Percentiles rank a stretch among this genome's conserved stretches.
These are phyloP conservation scores for Dinomys branickii DNA, from an alignment of 2,113 vertebrate genomes.

Conservation along the genomic window DNA sequence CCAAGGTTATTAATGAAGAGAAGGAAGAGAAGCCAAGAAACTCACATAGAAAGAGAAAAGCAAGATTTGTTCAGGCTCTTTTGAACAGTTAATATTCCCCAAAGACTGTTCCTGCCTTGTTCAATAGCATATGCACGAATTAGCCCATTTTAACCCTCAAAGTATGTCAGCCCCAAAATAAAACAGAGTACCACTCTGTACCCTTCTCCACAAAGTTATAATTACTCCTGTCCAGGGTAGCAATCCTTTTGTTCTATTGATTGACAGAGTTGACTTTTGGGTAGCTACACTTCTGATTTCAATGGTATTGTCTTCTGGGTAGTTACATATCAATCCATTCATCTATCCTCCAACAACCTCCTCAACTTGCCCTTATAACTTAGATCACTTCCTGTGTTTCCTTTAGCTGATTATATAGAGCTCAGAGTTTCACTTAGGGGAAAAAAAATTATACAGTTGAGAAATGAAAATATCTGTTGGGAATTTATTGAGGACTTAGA, in stretches of 20 bases:
- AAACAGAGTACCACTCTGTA: neutral
- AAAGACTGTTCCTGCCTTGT: neutral
- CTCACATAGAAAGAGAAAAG: neutral
- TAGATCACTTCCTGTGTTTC: neutral
- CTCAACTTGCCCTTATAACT: neutral
- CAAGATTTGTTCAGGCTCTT: neutral
- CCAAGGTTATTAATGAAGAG: neutral
- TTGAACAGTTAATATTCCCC: neutral
- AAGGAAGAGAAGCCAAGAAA: neutral
- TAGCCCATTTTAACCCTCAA: neutral
- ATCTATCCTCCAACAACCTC: neutral
- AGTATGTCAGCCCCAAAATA: neutral
- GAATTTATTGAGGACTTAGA: slow-evolving; percentile 10
- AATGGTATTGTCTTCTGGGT: neutral
- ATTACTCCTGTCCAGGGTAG: neutral
- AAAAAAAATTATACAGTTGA: neutral
- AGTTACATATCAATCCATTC: neutral
- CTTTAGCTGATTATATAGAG: neutral
- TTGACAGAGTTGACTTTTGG: neutral
- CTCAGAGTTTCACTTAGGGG: neutral
- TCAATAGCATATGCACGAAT: too few species aligned
- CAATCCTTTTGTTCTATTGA: fast-evolving
- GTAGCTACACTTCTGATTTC: neutral
- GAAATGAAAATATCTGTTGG: slow-evolving; percentile 8
- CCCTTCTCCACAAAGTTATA: neutral